phyloP scores from a whole-genome alignment of 2,797 vertebrate genomes.

The Psittacula echo region DNA sequence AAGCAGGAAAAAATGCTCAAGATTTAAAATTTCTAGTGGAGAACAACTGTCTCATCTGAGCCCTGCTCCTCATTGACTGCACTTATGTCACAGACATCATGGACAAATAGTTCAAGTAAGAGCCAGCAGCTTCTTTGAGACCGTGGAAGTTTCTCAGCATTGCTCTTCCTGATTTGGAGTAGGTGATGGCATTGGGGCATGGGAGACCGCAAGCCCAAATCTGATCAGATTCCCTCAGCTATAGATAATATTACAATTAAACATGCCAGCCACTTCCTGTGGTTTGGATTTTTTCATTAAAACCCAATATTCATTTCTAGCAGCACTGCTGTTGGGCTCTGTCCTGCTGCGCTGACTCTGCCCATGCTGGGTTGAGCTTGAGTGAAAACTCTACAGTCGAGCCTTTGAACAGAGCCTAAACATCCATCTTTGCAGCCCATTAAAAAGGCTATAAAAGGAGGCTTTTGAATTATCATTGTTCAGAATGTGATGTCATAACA shows the following conservation, averaged over 20 bases:
- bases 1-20: neutral
- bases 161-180: neutral
- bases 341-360: neutral
- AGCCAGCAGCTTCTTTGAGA: neutral
- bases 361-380: neutral
- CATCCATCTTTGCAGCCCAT: neutral
- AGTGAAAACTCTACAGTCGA: neutral
- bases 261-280: neutral
- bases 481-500: neutral
- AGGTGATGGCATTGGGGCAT: neutral
- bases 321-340: accelerated
- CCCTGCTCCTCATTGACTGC: neutral
- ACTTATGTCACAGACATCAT: neutral
- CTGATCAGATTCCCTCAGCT: neutral
- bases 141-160: neutral
- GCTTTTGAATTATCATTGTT: neutral
- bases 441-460: neutral
- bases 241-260: neutral
- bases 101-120: neutral
- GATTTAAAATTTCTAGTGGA: neutral
- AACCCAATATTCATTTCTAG: neutral
- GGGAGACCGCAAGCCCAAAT: neutral
- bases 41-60: neutral
- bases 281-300: neutral
- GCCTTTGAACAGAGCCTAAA: neutral